These are phyloP conservation scores for Gobionotothen gibberifrons DNA, from an alignment of 2,797 vertebrate species.

Conservation along the genomic window DNA sequence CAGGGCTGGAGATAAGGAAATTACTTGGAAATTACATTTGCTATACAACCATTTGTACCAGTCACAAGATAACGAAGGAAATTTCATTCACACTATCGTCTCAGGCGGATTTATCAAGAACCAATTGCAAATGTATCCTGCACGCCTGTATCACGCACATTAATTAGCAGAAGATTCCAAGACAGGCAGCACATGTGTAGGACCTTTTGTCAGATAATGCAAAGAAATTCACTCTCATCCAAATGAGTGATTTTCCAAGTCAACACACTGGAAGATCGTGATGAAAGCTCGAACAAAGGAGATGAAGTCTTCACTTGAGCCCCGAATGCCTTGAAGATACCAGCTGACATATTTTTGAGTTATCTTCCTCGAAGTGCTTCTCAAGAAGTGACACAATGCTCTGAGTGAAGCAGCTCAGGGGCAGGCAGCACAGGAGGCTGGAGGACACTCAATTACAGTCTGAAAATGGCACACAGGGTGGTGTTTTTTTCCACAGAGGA, in stretches of 20 bases:
- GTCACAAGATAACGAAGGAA: conserved; percentile 57
- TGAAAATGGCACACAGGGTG: conserved; percentile 14
- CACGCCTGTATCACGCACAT: conserved; percentile 34
- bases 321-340: conserved; percentile 7
- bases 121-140: conserved; percentile 38
- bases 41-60: conserved; percentile 66
- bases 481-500: conserved; percentile 29
- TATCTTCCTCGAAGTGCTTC: conserved; percentile 31
- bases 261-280: conserved; percentile 10
- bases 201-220: conserved; percentile 17
- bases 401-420: conserved; percentile 21
- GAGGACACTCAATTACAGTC: conserved; percentile 6
- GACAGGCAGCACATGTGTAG: neutral
- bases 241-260: neutral
- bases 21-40: conserved; percentile 60
- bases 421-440: neutral
- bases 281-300: conserved; percentile 10
- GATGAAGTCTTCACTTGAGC: conserved; percentile 27
- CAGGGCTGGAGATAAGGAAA: conserved; percentile 59
- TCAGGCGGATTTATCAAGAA: conserved; percentile 48
- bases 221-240: neutral
- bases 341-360: conserved; percentile 32
- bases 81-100: conserved; percentile 53
- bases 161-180: conserved; percentile 54
- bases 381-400: conserved; percentile 15